Base-by-base conservation (phyloP, 2,113 vertebrate species). In the Psilopogon haemacephalus region DNA sequence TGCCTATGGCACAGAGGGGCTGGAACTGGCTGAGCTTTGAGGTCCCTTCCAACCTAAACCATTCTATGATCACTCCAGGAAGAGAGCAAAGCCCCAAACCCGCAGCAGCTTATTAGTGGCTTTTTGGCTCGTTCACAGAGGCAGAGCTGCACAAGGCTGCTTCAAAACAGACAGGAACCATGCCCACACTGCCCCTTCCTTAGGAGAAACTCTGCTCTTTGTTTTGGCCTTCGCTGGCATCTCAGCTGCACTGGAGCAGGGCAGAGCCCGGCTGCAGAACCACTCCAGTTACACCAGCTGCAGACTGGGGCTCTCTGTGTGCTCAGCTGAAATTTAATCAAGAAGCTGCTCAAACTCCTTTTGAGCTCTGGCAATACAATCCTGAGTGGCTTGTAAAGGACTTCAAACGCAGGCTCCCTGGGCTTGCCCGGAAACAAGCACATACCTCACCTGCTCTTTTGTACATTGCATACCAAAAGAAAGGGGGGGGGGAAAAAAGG, bases 261-360 rank as follows among this genome's bases (percentile, higher is more conserved):
- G 88, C 82, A 93, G 56, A 86, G 73, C 68, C 74, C 1, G 5
- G 50, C 60, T 32, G 42, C 76, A 37, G 76, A 82, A 23, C 50
- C 93, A 84, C 92, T 84, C 90, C 59, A 67, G 90, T 88, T 77
- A 83, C 89, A 88, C 72, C 88, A 96, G 95, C 95, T 96, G 96
- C 92, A 87, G 93, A 96, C 72, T 74, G 71, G 95, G 65, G 86
- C 95, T 93, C 90, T 92, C 95, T 93, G 89, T 92, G 78, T 88
- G 95, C 65, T 94, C 84, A 65, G 84, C 90, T 94, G 95, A 95
- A 97, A 97, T 95, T 96, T 81, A 97, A 97, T 96, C 96, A 94
- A 89, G 82, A 90, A 95, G 89, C 42, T 76, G 93, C 94, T 96
- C 95, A 74, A 91, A 92, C 81, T 81, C 73, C 79, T 96, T 96